phyloP scores from a whole-genome alignment of 2,113 vertebrate species.

The Tichodroma muraria region DNA sequence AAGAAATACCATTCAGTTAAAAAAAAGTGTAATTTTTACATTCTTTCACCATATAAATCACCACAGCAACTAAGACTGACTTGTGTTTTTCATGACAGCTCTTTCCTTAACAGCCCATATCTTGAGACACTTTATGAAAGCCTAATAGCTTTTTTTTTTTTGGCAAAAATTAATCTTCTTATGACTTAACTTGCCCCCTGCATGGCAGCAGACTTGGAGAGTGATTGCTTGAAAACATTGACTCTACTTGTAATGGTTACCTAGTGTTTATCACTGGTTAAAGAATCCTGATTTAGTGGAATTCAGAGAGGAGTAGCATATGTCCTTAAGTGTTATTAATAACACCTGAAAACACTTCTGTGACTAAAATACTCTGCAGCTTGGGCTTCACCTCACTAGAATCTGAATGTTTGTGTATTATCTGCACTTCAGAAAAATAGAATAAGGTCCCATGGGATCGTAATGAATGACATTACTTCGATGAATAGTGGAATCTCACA shows the following conservation, averaged over 20 bases:
- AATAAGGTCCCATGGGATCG: not conserved
- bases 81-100: not conserved
- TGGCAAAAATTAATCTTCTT: not conserved
- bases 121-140: not conserved
- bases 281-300: not conserved
- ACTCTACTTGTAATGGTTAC: not conserved
- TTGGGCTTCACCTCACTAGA: not conserved
- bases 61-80: not conserved
- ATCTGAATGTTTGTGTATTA: not conserved
- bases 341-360: not conserved
- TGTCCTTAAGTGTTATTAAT: not conserved
- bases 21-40: not conserved
- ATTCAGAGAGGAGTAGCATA: not conserved
- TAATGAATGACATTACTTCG: not conserved
- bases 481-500: not conserved
- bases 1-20: not conserved
- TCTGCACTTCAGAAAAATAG: not conserved
- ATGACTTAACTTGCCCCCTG: not conserved
- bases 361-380: not conserved
- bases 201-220: not conserved
- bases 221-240: not conserved
- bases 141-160: not conserved
- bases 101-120: not conserved
- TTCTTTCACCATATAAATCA: not conserved
- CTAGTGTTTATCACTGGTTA: not conserved